Evolutionary conservation across 2,888 invertebrate species (phyloP), one percentile per base, ranked within the genome.

Genomic region (Dyspetes luteomarginatus): DNA sequence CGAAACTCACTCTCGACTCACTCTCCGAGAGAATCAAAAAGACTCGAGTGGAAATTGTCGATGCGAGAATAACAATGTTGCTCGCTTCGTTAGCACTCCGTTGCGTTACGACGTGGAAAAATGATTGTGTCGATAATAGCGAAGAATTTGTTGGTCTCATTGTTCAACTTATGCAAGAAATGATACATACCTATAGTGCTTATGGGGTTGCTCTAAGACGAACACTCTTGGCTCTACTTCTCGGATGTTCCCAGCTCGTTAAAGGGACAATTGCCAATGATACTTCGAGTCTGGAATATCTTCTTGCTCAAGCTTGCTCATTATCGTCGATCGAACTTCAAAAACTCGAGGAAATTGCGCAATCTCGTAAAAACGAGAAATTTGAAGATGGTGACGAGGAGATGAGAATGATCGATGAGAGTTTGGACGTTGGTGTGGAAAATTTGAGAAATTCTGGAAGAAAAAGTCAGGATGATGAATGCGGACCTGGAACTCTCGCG

Each of bases 401-500:
- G 4, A 41, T 17, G 1, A 22, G 41, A 15, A 50, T 15, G 1
- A 9, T n/a, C 17, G 2, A 22, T 1, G 72, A 73, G 0, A 50
- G 24, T 2, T n/a, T n/a, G n/a, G 52, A 2, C 12, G 24, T 3
- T 4, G n/a, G 0, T 9, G 17, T 22, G 1, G 69, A 83, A 24
- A 0, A 7, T 12, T 4, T 45, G 1, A 9, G 5, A 78, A 43
- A 62, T 55, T 36, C 48, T 72, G 3, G 83, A 82, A 19, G 85
- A 84, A 55, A 77, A 48, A 3, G 88, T 84, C 15, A 81, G 78
- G 3, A 82, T 86, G 3, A 86, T 85, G 90, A 89, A 52, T 90
- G 89, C 65, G 85, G 89, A 71, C 90, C 92, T 3, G 91, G 91
- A 0, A 92, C 90, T 0, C 78, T 92, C 22, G 87, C 91, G 3